Evolutionary conservation across 2,888 invertebrate genomes (phyloP).

Genomic region (Dynastes hyllus): DNA sequence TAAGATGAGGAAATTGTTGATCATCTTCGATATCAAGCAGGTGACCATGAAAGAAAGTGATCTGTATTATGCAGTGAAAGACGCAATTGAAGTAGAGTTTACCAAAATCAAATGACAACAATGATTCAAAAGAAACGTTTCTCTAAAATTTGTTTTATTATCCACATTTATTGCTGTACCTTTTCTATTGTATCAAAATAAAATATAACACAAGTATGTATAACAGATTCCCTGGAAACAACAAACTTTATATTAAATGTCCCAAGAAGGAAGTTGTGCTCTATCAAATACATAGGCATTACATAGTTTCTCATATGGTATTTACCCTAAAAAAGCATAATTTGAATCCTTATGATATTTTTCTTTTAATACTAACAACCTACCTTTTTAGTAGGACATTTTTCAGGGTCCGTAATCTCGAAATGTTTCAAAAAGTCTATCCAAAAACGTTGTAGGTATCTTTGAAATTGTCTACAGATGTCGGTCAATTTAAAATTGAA

Average conservation of each 20-base stretch:
- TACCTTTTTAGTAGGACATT: constrained; percentile 45
- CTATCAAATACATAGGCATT: constrained; percentile 43
- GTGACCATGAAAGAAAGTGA: too few species aligned
- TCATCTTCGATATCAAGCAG: too few species aligned
- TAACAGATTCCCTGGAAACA: constrained; percentile 45
- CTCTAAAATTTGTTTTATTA: too few species aligned
- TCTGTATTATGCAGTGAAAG: too few species aligned
- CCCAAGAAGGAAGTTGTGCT: constrained; percentile 49
- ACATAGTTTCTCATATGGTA: constrained; percentile 48
- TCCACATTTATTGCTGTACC: background rate
- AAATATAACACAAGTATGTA: constrained; percentile 49
- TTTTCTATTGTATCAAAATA: constrained; percentile 48
- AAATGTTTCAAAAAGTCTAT: constrained; percentile 46
- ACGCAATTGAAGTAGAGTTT: too few species aligned
- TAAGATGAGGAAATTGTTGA: too few species aligned
- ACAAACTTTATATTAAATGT: constrained; percentile 53
- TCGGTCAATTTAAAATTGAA: constrained; percentile 32
- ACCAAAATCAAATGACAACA: too few species aligned
- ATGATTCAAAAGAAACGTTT: too few species aligned
- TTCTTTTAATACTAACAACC: background rate
- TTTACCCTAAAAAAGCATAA: constrained; percentile 39
- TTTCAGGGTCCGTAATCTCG: constrained; percentile 44
- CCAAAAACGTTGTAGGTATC: constrained; percentile 41
- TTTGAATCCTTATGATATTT: background rate
- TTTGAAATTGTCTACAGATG: constrained; percentile 35